A percentile compares a stretch with the other conserved stretches of the same genome.
These are phyloP conservation scores for Siniperca undulata DNA, from an alignment of 2,797 vertebrate species.

Conservation along the genomic window DNA sequence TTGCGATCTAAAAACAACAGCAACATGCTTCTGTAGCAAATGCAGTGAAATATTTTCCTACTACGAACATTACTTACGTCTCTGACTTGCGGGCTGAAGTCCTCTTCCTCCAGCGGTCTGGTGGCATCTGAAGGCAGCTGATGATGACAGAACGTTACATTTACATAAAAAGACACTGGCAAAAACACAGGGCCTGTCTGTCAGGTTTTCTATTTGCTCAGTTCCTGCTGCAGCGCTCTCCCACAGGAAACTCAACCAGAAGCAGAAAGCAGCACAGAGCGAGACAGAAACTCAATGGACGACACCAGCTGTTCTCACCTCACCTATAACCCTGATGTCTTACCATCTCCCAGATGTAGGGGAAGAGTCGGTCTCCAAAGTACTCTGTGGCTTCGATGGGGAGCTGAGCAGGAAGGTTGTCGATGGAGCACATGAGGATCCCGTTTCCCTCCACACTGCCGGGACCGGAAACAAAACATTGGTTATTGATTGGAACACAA, in stretches of 20 bases:
- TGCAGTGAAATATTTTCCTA: neutral
- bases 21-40: neutral
- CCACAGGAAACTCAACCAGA: constrained; percentile 40
- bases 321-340: constrained; percentile 62
- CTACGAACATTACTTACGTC: constrained; percentile 87
- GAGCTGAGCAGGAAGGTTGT: constrained; percentile 97
- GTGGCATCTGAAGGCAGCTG: constrained; percentile 93
- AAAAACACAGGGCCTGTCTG: fast-evolving
- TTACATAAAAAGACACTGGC: neutral
- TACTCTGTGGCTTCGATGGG: constrained; percentile 97
- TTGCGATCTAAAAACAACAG: neutral
- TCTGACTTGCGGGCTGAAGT: constrained; percentile 93
- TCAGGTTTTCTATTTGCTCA: neutral
- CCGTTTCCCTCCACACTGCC: constrained; percentile 94
- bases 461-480: neutral
- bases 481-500: neutral
- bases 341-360: constrained; percentile 99
- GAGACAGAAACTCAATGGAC: neutral
- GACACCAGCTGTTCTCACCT: neutral
- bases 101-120: constrained; percentile 90
- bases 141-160: constrained; percentile 28
- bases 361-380: constrained; percentile 95
- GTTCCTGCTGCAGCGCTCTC: constrained; percentile 43
- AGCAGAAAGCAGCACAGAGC: neutral
- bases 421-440: constrained; percentile 99